phyloP scores from a whole-genome alignment of 2,113 vertebrate genomes.

The Pseudopodoces humilis region DNA sequence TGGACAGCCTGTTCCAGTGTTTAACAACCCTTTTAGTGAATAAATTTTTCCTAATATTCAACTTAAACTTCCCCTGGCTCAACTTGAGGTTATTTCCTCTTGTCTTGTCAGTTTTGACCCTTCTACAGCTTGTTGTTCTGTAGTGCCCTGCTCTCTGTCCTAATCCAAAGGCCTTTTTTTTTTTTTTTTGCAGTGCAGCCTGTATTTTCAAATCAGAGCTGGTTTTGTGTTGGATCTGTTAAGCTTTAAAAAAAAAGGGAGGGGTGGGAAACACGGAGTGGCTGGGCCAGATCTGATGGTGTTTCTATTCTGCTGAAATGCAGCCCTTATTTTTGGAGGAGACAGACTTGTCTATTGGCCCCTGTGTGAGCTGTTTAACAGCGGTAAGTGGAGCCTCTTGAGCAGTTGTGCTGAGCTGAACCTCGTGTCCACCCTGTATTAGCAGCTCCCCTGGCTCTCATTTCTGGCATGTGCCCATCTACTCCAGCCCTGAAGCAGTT shows the following conservation, averaged over 20 bases:
- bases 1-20: neutral
- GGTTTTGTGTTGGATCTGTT: neutral
- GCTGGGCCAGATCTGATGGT: neutral
- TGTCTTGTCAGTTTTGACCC: neutral
- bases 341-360: neutral
- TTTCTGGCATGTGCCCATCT: neutral
- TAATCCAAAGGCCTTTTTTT: neutral
- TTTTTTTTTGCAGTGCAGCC: neutral
- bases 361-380: neutral
- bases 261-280: neutral
- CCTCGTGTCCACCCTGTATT: neutral
- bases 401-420: neutral
- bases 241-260: neutral
- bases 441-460: neutral
- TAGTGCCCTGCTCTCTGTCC: neutral
- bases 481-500: neutral
- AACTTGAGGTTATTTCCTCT: neutral
- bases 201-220: neutral
- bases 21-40: neutral
- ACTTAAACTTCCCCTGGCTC: neutral
- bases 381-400: neutral
- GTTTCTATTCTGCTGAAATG: neutral
- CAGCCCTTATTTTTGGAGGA: neutral
- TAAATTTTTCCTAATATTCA: neutral
- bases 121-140: neutral